Base-by-base conservation (phyloP, 2,888 invertebrate genomes). In the Itoplectis maculator region DNA sequence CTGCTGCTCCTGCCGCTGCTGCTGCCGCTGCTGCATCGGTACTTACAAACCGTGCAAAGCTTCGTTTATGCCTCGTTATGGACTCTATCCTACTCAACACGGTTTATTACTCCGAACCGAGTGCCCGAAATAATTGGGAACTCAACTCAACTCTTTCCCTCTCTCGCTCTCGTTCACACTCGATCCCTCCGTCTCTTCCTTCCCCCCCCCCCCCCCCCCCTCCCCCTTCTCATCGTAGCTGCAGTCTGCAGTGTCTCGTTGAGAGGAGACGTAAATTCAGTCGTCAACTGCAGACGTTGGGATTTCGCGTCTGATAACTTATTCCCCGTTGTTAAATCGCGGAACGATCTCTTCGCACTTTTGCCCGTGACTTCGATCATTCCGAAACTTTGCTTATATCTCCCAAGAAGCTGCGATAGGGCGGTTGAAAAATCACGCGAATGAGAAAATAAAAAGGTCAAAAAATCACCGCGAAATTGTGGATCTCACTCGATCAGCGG, bases 41-140 rank as follows among this genome's bases (percentile, higher is more conserved):
- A 76, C 68, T 76, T 59, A 40, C 37, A 59, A 61, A 47, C 35
- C 29, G 29, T 15, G n/a, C 35, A 35, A 29, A 49, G 63, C 42
- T 61, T 61, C 59, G 59, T 73, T 61, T 49, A 61, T 61, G 35
- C 61, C 61, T 74, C 76, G 76, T 68, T 76, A 77, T 73, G 42
- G 65, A 51, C 70, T 74, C 61, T 23, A 70, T 79, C 20, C 61
- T 40, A 49, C 54, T 29, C 15, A 54, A 70, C 66, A 61, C 42
- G 37, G 42, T 72, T 82, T 76, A 82, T 73, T 82, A 23, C 79
- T 35, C 29, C 29, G 15, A 40, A 29, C 37, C 42, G 40, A 73
- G 59, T 40, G 51, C 54, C 61, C 15, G 63, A 65, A 78, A 84
- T 82, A 82, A 74, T 69, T 82, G 68, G 66, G 29, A 59, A 59